Conservation (phyloP, 2,888 invertebrate genomes). For the Papilio demoleus region DNA sequence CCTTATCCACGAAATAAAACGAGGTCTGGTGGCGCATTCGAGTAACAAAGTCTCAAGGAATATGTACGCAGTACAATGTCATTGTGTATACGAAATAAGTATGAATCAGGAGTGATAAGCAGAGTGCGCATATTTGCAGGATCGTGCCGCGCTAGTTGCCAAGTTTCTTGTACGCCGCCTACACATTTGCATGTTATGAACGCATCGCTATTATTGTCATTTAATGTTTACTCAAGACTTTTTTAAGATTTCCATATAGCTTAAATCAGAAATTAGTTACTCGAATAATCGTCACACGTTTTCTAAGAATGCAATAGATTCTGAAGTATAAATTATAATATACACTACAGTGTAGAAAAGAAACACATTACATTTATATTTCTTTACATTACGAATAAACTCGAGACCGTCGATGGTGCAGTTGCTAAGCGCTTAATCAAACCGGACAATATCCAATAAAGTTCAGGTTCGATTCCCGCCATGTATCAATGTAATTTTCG, state of each 20-base stretch:
- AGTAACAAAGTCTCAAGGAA: slow-evolving; percentile 61
- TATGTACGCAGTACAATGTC: slow-evolving; percentile 52
- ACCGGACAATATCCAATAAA: no score
- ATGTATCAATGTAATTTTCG: no score
- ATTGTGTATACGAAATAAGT: slow-evolving; percentile 59
- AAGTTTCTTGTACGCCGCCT: slow-evolving; percentile 74
- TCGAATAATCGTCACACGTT: neutral
- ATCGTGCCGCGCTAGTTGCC: slow-evolving; percentile 68
- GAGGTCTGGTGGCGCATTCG: slow-evolving; percentile 64
- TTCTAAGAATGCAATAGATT: no score
- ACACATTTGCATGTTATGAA: slow-evolving; percentile 74
- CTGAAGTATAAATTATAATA: no score
- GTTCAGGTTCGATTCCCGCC: no score
- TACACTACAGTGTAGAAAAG: no score
- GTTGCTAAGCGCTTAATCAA: no score
- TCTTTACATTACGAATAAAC: no score
- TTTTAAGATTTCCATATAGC: slow-evolving; percentile 31
- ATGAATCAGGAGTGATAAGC: slow-evolving; percentile 81
- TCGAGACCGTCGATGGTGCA: no score
- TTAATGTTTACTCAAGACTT: slow-evolving; percentile 47
- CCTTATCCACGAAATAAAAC: slow-evolving; percentile 75
- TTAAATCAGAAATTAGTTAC: slow-evolving; percentile 28
- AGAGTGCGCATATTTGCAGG: slow-evolving; percentile 74
- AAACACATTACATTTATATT: no score
- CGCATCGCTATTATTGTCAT: slow-evolving; percentile 58